Evolutionary conservation across 2,113 vertebrate species (phyloP).

Genomic region (Siphamia tubifer): DNA sequence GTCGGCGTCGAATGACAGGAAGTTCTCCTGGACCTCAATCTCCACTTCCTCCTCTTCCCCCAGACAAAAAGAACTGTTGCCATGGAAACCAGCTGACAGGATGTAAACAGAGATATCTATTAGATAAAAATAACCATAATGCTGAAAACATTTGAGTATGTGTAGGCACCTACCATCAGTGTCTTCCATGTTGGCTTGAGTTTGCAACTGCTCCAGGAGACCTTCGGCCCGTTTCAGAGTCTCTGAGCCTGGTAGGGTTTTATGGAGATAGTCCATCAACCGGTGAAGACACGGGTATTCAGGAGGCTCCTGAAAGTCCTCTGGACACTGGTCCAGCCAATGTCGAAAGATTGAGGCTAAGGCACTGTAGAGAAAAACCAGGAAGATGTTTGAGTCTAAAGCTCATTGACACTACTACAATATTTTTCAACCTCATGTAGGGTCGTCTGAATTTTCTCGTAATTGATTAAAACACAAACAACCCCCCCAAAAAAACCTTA

Average conservation of each 20-base stretch:
- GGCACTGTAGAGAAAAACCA: slow-evolving; percentile 74
- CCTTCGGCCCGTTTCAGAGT: slow-evolving; percentile 83
- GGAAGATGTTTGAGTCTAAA: not conserved
- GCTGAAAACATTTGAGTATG: not conserved
- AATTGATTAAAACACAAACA: not conserved
- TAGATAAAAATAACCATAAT: not conserved
- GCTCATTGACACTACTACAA: not conserved
- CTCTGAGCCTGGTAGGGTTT: slow-evolving; percentile 86
- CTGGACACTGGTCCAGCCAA: slow-evolving; percentile 93
- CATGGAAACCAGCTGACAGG: slow-evolving; percentile 80
- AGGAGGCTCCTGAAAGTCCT: slow-evolving; percentile 93
- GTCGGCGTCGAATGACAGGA: slow-evolving; percentile 86
- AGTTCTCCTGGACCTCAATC: slow-evolving; percentile 81
- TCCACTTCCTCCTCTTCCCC: slow-evolving; percentile 86
- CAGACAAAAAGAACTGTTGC: slow-evolving; percentile 72
- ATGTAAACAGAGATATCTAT: not conserved
- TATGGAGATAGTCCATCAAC: slow-evolving; percentile 85
- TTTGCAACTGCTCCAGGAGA: slow-evolving; percentile 89
- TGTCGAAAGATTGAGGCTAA: slow-evolving; percentile 89
- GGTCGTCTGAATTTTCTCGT: no score
- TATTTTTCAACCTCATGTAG: no score
- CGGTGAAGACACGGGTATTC: slow-evolving; percentile 84
- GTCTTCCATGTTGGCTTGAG: slow-evolving; percentile 80
- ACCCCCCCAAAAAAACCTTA: no score
- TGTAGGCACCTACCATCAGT: slow-evolving; percentile 79